Conservation (phyloP, 1,140 invertebrate genomes). For the Conus betulinus region DNA sequence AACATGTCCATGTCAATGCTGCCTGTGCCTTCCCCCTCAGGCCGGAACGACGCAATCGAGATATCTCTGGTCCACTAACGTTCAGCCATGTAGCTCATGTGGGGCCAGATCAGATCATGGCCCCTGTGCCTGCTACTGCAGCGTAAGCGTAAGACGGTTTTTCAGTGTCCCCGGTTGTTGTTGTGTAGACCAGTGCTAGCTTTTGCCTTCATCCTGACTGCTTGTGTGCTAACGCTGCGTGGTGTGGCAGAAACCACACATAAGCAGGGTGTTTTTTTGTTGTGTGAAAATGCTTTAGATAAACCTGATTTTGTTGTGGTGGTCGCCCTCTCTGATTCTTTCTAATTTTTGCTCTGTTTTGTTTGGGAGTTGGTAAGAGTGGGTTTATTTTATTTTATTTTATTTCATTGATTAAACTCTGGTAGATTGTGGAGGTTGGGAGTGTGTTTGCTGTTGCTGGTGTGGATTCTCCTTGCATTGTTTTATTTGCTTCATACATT, state of each 20-base stretch:
- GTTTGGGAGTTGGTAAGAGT: neutral
- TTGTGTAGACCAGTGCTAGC: conserved; percentile 24
- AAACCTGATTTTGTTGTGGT: neutral
- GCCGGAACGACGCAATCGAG: conserved; percentile 74
- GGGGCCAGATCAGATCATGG: conserved; percentile 90
- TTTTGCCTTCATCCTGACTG: neutral
- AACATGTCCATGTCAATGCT: neutral
- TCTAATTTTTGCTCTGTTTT: neutral
- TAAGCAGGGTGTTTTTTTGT: neutral
- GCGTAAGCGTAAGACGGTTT: conserved; percentile 60
- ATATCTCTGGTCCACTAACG: conserved; percentile 98
- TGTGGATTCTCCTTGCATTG: neutral
- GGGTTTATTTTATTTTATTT: no score
- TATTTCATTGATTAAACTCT: neutral
- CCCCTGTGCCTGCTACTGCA: conserved; percentile 44
- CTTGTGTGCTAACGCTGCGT: neutral
- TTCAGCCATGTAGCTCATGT: conserved; percentile 99
- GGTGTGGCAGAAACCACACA: neutral
- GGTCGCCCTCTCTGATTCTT: neutral
- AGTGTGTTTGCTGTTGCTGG: neutral
- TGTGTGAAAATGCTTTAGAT: neutral
- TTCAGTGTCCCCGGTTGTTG: neutral
- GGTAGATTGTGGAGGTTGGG: neutral
- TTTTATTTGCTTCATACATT: neutral
- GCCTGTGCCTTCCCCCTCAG: neutral